phyloP scores from a whole-genome alignment of 2,888 invertebrate genomes.

The Crematogaster levior region DNA sequence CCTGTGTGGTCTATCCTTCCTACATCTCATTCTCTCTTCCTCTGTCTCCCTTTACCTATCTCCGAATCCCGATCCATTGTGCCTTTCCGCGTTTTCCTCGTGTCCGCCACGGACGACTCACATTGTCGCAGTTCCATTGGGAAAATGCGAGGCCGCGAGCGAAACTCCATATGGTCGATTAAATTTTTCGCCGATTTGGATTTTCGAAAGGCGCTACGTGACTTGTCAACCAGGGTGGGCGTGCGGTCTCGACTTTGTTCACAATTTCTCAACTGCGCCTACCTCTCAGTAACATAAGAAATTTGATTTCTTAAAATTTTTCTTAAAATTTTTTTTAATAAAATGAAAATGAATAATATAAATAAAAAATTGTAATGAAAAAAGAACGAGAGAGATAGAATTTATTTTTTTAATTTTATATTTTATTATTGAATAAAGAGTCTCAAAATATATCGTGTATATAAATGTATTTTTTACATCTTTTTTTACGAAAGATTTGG shows the following conservation, averaged over 20 bases:
- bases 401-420: too few relatives aligned
- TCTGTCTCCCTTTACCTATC: slow-evolving; percentile 1
- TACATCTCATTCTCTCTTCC: slow-evolving; percentile 7
- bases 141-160: slow-evolving; percentile 67
- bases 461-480: neutral
- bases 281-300: neutral
- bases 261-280: neutral
- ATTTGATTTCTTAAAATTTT: too few relatives aligned
- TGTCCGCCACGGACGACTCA: slow-evolving; percentile 1
- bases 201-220: slow-evolving; percentile 64
- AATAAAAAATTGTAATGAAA: neutral
- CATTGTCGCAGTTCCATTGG: slow-evolving; percentile 62
- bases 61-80: slow-evolving; percentile 23
- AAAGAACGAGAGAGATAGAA: too few relatives aligned
- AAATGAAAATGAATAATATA: too few relatives aligned
- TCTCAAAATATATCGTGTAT: too few relatives aligned
- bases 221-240: slow-evolving; percentile 40
- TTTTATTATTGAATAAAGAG: neutral
- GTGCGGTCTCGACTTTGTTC: slow-evolving; percentile 48
- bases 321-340: too few relatives aligned
- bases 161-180: slow-evolving; percentile 70
- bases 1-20: slow-evolving; percentile 69
- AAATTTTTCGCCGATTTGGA: slow-evolving; percentile 74
- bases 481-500: neutral
- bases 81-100: slow-evolving; percentile 38